phyloP scores from a whole-genome alignment of 1,140 invertebrate genomes.

The Drosophila tropicalis region DNA sequence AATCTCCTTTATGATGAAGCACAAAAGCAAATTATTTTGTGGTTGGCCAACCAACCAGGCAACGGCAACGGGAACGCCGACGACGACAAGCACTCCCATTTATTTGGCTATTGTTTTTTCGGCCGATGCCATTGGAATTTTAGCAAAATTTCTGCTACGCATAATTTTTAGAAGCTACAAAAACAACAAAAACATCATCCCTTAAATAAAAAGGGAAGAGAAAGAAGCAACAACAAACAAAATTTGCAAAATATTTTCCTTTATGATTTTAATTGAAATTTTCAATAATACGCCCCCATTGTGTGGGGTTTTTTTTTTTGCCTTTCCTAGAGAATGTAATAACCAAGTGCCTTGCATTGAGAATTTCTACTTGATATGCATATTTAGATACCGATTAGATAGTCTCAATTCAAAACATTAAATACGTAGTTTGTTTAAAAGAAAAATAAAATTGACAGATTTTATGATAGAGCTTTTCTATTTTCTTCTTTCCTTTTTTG shows the following conservation, averaged over 20 bases:
- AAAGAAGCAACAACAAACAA: slow-evolving; percentile 52
- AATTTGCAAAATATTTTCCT: slow-evolving; percentile 75
- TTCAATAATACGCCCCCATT: slow-evolving; percentile 47
- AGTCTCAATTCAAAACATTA: slow-evolving; percentile 1
- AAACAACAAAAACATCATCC: not conserved
- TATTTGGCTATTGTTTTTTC: slow-evolving; percentile 55
- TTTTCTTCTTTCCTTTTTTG: not conserved
- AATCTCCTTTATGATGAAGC: slow-evolving; percentile 57
- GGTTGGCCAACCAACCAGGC: slow-evolving; percentile 34
- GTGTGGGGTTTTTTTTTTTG: not conserved
- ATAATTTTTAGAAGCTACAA: slow-evolving; percentile 43
- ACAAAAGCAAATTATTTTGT: slow-evolving; percentile 50
- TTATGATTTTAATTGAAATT: slow-evolving; percentile 81
- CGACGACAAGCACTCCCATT: slow-evolving; percentile 19
- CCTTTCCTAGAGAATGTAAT: not conserved
- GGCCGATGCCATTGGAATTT: slow-evolving; percentile 55
- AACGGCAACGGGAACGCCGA: not conserved
- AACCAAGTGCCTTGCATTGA: slow-evolving; percentile 15
- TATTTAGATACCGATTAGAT: slow-evolving; percentile 6
- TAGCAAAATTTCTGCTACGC: slow-evolving; percentile 58
- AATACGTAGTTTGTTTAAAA: not conserved
- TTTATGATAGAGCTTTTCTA: not conserved
- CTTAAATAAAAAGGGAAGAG: slow-evolving; percentile 5
- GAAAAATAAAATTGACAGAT: not conserved
- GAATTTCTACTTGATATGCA: slow-evolving; percentile 4